phyloP scores from a whole-genome alignment of 2,888 invertebrate genomes.

The Chrysolina oricalcia region DNA sequence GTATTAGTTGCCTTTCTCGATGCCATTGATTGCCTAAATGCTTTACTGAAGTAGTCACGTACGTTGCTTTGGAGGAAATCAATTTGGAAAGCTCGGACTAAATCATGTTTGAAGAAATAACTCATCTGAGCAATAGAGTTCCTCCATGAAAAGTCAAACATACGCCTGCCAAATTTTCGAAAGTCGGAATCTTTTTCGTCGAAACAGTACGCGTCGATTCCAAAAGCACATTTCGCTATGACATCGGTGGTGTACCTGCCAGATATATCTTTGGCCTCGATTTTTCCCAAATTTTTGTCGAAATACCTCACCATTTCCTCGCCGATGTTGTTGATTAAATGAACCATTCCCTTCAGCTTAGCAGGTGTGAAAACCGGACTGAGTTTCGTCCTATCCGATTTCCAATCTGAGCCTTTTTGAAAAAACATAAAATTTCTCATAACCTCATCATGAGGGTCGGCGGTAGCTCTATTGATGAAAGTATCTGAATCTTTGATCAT shows the following conservation, averaged over 20 bases:
- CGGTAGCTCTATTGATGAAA: conserved; percentile 67
- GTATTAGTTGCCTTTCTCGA: conserved; percentile 52
- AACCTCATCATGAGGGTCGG: conserved; percentile 70
- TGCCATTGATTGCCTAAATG: conserved; percentile 62
- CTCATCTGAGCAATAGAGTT: conserved; percentile 58
- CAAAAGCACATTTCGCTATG: conserved; percentile 71
- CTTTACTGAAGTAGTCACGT: conserved; percentile 59
- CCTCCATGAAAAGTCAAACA: conserved; percentile 63
- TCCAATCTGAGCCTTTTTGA: conserved; percentile 74
- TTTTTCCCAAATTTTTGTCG: conserved; percentile 29
- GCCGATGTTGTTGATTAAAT: conserved; percentile 63
- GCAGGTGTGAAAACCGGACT: conserved; percentile 75
- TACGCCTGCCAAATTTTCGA: conserved; percentile 63
- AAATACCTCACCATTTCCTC: conserved; percentile 34
- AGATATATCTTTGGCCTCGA: conserved; percentile 65
- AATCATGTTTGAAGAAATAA: conserved; percentile 59
- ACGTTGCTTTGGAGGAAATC: conserved; percentile 59
- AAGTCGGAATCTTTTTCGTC: conserved; percentile 67
- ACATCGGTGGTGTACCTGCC: conserved; percentile 71
- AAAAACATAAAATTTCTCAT: conserved; percentile 70
- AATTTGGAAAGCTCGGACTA: conserved; percentile 60
- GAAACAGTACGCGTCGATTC: conserved; percentile 69
- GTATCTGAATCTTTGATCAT: conserved; percentile 72
- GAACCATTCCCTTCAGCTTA: conserved; percentile 74
- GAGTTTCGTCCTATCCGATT: conserved; percentile 72